Percentiles rank a stretch among this genome's conserved stretches.
These are phyloP conservation scores for Dolichotis patagonum DNA, from an alignment of 2,113 vertebrate genomes.

Conservation along the genomic window DNA sequence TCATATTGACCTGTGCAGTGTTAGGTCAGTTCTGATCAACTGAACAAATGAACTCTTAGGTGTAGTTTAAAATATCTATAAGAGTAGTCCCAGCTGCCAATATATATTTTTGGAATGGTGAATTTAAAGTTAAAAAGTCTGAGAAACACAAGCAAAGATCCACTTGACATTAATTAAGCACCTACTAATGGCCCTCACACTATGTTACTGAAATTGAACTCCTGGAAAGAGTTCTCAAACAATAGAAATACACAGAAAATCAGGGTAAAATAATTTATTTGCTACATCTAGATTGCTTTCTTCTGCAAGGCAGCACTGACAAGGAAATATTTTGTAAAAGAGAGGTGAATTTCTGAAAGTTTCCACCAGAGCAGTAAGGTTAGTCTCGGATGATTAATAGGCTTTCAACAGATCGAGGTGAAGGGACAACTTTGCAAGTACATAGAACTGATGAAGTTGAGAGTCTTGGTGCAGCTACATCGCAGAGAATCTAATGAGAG, in stretches of 20 bases:
- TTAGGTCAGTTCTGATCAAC: not conserved
- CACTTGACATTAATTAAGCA: not conserved
- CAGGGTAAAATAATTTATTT: not conserved
- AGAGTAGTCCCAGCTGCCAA: not conserved
- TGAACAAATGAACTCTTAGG: not conserved
- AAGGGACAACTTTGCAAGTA: not conserved
- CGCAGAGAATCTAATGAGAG: not conserved
- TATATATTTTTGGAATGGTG: conserved; percentile 20
- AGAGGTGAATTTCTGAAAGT: not conserved
- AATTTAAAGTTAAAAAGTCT: conserved; percentile 14
- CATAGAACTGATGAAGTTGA: not conserved
- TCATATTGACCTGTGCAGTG: not conserved
- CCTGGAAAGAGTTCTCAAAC: not conserved
- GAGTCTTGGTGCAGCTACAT: not conserved
- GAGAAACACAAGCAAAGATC: not conserved
- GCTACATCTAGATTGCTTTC: not conserved
- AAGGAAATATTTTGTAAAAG: conserved; percentile 5
- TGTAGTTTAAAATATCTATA: not conserved
- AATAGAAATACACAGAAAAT: not conserved
- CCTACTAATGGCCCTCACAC: not conserved
- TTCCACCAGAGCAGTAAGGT: not conserved
- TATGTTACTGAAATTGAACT: not conserved
- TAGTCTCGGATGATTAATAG: not conserved
- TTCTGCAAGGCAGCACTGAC: not conserved
- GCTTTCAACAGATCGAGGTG: not conserved